These are phyloP conservation scores for Sprattus sprattus DNA, from an alignment of 2,113 vertebrate species.

Conservation along the genomic window DNA sequence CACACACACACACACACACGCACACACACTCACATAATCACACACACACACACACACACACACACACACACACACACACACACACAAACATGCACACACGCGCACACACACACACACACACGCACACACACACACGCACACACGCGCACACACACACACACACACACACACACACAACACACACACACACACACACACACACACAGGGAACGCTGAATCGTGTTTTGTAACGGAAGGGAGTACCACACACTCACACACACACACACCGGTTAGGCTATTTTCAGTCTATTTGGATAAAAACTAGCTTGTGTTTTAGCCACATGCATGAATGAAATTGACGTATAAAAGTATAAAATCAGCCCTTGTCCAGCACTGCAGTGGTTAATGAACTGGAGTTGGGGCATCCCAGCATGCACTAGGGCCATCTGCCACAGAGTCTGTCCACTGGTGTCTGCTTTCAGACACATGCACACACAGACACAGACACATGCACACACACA, in stretches of 20 bases:
- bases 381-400: conserved; percentile 8
- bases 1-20: conserved; percentile 42
- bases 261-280: conserved; percentile 12
- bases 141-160: conserved; percentile 43
- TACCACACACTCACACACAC: conserved; percentile 50
- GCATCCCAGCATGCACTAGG: conserved; percentile 47
- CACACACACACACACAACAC: conserved; percentile 54
- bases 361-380: background rate
- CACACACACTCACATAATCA: no score
- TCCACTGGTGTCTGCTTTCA: conserved; percentile 43
- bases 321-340: background rate
- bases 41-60: conserved; percentile 50
- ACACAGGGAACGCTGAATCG: conserved; percentile 34
- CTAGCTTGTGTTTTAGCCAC: background rate
- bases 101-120: no score
- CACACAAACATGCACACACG: no score
- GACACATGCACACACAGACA: conserved; percentile 55
- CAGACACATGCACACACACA: conserved; percentile 50
- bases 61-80: conserved; percentile 7
- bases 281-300: background rate
- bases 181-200: conserved; percentile 43
- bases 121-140: no score
- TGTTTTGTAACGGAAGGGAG: background rate
- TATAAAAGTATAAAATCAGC: background rate
- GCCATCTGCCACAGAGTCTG: conserved; percentile 52